Evolutionary conservation across 2,113 vertebrate species (phyloP), one percentile per base, ranked within the genome.

Genomic region (Argyrosomus japonicus): DNA sequence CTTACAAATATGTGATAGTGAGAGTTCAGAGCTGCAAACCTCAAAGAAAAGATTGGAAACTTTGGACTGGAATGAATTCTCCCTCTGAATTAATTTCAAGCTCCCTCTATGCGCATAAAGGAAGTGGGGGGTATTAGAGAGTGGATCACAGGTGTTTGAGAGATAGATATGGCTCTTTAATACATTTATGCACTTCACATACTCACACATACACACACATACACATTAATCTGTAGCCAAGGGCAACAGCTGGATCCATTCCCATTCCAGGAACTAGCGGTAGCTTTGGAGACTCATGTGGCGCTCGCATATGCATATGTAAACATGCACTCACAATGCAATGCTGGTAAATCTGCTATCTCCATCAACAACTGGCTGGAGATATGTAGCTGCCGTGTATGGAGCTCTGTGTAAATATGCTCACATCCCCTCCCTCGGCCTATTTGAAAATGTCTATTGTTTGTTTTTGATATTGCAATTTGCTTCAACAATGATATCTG

Each of bases 231-330:
- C 68, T 88, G 68, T 71, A 81, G 76, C 85, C 68, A 48, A 77
- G 61, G 68, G 77, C 79, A 88, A 87, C 88, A 83, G 83, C 85
- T 86, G 87, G 77, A 87, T 79, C 58, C 53, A 29, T 69, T 75
- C 62, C 77, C 32, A 58, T 81, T 74, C 47, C 75, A 51, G 36
- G 50, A 84, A 61, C 69, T 68, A 71, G 75, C 23, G 15, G 58
- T 69, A 65, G 83, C 75, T 75, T 75, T 79, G 47, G 68, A 68
- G 79, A 71, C 79, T 74, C 69, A 62, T 68, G 81, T 75, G 68
- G 69, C 48, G 1, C 77, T 88, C 81, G 70, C 81, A 69, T 83
- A 80, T 77, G 62, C 50, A 69, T 67, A 60, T 67, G 71, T 86
- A 86, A 89, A 93, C 81, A 85, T 53, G 14, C 74, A 64, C 54